Evolutionary conservation across 2,797 vertebrate genomes (phyloP).

Genomic region (Oryzias dopingdopingensis): DNA sequence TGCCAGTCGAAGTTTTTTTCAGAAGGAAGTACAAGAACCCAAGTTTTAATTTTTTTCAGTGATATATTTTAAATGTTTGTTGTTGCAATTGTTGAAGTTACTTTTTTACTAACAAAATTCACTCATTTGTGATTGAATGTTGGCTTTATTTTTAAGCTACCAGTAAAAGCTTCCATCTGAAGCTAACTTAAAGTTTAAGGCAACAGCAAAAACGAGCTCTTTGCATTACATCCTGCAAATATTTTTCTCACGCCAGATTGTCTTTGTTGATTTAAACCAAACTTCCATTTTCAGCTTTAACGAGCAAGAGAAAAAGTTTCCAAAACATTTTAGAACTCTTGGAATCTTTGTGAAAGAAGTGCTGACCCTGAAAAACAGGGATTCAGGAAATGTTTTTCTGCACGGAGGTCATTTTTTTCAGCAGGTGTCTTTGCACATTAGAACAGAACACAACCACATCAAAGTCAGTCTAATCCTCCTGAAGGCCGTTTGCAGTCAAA

Average conservation of each 20-base stretch:
- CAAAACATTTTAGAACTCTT: not conserved
- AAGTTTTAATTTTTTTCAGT: too few species aligned
- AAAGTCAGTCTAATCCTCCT: not conserved
- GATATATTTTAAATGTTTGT: too few species aligned
- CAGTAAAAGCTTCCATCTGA: too few species aligned
- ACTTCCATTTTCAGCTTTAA: not conserved
- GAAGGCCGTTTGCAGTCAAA: not conserved
- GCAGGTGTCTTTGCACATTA: not conserved
- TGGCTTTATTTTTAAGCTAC: too few species aligned
- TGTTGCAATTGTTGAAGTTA: too few species aligned
- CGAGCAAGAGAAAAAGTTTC: not conserved
- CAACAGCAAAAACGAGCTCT: not conserved
- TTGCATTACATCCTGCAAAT: not conserved
- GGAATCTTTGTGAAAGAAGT: not conserved
- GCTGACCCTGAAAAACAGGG: not conserved
- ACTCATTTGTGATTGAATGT: too few species aligned
- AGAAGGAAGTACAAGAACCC: too few species aligned
- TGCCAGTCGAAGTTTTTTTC: too few species aligned
- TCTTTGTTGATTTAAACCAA: not conserved
- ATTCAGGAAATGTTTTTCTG: conserved; percentile 1
- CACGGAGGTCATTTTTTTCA: not conserved
- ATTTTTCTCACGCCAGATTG: not conserved
- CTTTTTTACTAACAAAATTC: too few species aligned
- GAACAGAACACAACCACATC: not conserved
- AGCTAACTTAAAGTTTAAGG: too few species aligned